Evolutionary conservation across 1,140 invertebrate species (phyloP).

Genomic region (Philaenus spumarius): DNA sequence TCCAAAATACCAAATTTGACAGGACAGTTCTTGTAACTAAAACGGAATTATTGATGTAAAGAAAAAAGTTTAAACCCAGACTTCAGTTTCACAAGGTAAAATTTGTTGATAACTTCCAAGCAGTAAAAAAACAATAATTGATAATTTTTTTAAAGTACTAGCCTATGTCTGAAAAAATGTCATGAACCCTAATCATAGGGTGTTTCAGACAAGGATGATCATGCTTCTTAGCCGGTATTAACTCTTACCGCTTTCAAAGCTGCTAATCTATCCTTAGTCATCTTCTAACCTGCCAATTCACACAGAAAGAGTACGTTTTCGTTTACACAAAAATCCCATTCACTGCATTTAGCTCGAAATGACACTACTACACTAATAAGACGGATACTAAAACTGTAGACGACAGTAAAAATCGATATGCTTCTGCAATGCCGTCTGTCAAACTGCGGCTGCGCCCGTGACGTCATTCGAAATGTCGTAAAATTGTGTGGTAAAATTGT

Average conservation of each 20-base stretch:
- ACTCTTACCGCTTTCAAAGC: slow-evolving; percentile 86
- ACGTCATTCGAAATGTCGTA: slow-evolving; percentile 16
- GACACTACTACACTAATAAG: slow-evolving; percentile 53
- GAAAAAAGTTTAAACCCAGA: no score
- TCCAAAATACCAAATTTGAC: no score
- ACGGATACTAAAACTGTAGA: slow-evolving; percentile 47
- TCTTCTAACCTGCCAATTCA: slow-evolving; percentile 57
- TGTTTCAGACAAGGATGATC: no score
- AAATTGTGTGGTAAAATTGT: slow-evolving; percentile 3
- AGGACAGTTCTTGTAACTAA: no score
- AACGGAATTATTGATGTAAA: no score
- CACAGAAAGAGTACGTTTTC: slow-evolving; percentile 51
- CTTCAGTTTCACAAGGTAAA: no score
- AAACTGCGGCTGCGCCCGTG: slow-evolving; percentile 43
- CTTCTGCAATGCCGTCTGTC: slow-evolving; percentile 56
- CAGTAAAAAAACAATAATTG: no score
- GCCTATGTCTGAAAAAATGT: no score
- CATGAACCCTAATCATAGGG: no score
- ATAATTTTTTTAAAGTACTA: no score
- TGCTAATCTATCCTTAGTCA: slow-evolving; percentile 98
- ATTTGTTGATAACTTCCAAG: no score
- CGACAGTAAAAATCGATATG: slow-evolving; percentile 70
- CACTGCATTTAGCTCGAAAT: slow-evolving; percentile 64
- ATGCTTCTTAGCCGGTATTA: no score
- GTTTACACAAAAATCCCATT: slow-evolving; percentile 67